A percentile compares a stretch with the other conserved stretches of the same genome.
These are phyloP conservation scores for Nannospalax galili DNA, from an alignment of 2,113 vertebrate genomes.

Conservation along the genomic window DNA sequence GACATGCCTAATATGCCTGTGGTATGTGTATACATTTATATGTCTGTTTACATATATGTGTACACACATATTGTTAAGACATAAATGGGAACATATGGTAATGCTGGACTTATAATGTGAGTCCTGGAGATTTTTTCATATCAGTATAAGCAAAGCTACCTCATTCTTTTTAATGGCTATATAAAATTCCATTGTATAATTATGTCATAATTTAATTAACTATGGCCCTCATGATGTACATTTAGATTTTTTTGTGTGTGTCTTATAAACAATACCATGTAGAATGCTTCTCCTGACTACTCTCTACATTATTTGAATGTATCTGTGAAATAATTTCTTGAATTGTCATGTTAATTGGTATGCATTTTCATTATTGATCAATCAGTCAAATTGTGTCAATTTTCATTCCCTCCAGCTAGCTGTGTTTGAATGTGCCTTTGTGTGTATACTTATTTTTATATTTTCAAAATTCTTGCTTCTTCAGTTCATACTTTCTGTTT, in stretches of 20 bases:
- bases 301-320: conserved; percentile 23
- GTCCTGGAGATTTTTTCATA: conserved; percentile 16
- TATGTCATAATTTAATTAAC: conserved; percentile 55
- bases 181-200: conserved; percentile 44
- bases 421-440: conserved; percentile 40
- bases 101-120: not conserved
- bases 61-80: not conserved
- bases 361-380: conserved; percentile 21
- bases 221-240: not conserved
- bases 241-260: conserved; percentile 28
- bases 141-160: conserved; percentile 68
- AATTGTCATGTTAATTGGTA: not conserved
- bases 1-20: not conserved
- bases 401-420: not conserved
- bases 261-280: conserved; percentile 23
- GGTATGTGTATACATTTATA: not conserved
- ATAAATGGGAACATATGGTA: not conserved
- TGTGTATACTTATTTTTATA: conserved; percentile 22
- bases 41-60: not conserved
- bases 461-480: not conserved
- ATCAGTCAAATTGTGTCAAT: conserved; percentile 9
- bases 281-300: conserved; percentile 46
- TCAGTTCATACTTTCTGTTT: not conserved
- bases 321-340: conserved; percentile 31
- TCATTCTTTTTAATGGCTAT: conserved; percentile 64